Base-by-base conservation (phyloP, 2,888 invertebrate genomes). In the Ectobius pallidus region DNA sequence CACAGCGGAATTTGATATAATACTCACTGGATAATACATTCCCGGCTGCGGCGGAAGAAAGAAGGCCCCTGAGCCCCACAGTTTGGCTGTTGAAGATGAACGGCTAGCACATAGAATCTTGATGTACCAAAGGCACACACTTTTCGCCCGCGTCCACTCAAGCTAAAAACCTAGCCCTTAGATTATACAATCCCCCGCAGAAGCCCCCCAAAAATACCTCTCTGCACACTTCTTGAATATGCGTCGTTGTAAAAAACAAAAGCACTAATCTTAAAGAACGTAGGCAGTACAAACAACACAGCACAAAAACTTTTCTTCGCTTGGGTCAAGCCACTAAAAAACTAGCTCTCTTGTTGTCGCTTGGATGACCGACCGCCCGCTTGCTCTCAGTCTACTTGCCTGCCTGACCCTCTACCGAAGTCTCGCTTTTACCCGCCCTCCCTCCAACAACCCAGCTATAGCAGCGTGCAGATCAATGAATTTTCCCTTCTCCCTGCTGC, bases 51-150 rank as follows among this genome's bases (percentile, higher is more conserved):
- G 93, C 91, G 94, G 94, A 91, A 95, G 92, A 88, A 95, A 94
- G 89, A 93, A 95, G 87, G 94, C 93, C 89, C 94, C 94, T 88
- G 94, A 92, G 88, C 95, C 94, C 95, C 95, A 95, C 95, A 95
- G 95, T 91, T 95, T 95, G 95, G 91, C 91, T 91, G 93, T 90
- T 91, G 73, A 52, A 71, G 73, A 70, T 61, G 42, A 74, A 73
- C 71, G 67, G 75, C 73, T 76, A 75, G 75, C 76, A 75, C 75
- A 76, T 76, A 75, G 74, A 74, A 69, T 58, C 70, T 62, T 62
- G 52, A 69, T 74, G 74, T 72, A 74, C 74, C 74, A 58, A 58
- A 46, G 74, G 74, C 72, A 74, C 72, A 65, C 65, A 65, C 65
- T 58, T 69, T 46, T 34, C 70, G 25, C 70, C 58, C 70, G n/a